Evolutionary conservation across 2,888 invertebrate genomes (phyloP).

Genomic region (Leptopilina syphax): DNA sequence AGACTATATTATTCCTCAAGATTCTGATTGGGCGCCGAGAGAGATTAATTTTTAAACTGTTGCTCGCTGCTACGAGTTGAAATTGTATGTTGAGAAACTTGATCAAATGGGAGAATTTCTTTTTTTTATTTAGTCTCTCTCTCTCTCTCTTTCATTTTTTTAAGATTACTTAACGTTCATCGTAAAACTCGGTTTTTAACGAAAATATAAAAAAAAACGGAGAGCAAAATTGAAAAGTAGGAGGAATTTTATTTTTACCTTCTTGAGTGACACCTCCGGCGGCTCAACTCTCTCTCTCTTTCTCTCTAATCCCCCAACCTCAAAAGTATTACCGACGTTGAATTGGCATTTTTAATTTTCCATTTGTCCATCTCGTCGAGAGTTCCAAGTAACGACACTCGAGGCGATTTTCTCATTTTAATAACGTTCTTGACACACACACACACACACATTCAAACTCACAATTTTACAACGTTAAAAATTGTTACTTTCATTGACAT

Average conservation of each 20-base stretch:
- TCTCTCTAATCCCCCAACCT: background rate
- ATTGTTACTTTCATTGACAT: no score
- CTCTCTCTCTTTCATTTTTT: background rate
- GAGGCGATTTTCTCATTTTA: conserved; percentile 14
- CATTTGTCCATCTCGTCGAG: conserved; percentile 35
- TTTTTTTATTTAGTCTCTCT: no score
- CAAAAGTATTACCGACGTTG: conserved; percentile 12
- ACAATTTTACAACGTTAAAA: background rate
- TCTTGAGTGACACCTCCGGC: conserved; percentile 30
- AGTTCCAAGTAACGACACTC: background rate
- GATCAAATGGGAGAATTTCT: conserved; percentile 12
- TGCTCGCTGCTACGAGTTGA: conserved; percentile 40
- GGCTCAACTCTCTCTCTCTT: background rate
- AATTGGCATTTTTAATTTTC: conserved; percentile 51
- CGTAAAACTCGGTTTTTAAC: background rate
- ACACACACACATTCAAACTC: background rate
- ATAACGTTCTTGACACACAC: background rate
- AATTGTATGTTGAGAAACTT: conserved; percentile 40
- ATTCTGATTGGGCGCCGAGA: conserved; percentile 49
- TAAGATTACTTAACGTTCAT: conserved; percentile 1
- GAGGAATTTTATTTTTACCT: conserved; percentile 18
- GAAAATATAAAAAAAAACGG: background rate
- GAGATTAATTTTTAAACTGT: conserved; percentile 57
- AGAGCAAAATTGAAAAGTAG: background rate
- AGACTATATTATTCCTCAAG: conserved; percentile 41